Evolutionary conservation across 1,140 invertebrate genomes (phyloP).

Genomic region (Drosophila mojavensis): DNA sequence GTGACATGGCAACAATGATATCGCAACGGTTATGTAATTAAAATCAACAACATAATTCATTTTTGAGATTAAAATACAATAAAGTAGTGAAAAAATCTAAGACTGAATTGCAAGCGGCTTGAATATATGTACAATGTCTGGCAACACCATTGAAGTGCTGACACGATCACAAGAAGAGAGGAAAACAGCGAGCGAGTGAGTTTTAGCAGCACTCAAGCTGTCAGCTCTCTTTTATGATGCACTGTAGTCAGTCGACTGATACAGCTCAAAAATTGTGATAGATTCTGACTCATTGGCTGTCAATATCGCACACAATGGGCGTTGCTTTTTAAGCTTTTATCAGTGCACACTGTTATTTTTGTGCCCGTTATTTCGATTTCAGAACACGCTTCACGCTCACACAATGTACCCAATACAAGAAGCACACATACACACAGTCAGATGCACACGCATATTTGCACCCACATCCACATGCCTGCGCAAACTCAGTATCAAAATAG

Average conservation of each 20-base stretch:
- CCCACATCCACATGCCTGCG: conserved; percentile 44
- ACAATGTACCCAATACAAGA: not conserved
- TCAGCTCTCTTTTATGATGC: not conserved
- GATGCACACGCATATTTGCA: conserved; percentile 2
- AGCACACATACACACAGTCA: conserved; percentile 17
- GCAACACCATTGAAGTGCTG: conserved; percentile 27
- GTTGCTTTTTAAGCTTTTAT: conserved; percentile 60
- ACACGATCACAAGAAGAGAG: conserved; percentile 23
- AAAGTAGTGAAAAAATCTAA: not conserved
- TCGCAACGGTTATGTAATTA: conserved; percentile 59
- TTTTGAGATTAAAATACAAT: conserved; percentile 19
- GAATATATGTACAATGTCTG: conserved; percentile 14
- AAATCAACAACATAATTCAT: conserved; percentile 65
- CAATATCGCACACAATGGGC: conserved; percentile 48
- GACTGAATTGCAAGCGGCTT: not conserved
- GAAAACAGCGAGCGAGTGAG: conserved; percentile 6
- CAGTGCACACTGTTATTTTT: conserved; percentile 41
- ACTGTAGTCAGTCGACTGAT: conserved; percentile 12
- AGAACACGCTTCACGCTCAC: conserved; percentile 62
- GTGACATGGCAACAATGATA: conserved; percentile 50
- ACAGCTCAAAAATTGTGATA: conserved; percentile 30
- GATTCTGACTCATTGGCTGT: conserved; percentile 40
- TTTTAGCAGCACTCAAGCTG: conserved; percentile 11
- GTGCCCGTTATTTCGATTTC: conserved; percentile 30
- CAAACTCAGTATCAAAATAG: conserved; percentile 64